Percentiles rank a stretch among this genome's conserved stretches.
phyloP scores from a whole-genome alignment of 2,797 vertebrate genomes.

The Todus mexicanus region DNA sequence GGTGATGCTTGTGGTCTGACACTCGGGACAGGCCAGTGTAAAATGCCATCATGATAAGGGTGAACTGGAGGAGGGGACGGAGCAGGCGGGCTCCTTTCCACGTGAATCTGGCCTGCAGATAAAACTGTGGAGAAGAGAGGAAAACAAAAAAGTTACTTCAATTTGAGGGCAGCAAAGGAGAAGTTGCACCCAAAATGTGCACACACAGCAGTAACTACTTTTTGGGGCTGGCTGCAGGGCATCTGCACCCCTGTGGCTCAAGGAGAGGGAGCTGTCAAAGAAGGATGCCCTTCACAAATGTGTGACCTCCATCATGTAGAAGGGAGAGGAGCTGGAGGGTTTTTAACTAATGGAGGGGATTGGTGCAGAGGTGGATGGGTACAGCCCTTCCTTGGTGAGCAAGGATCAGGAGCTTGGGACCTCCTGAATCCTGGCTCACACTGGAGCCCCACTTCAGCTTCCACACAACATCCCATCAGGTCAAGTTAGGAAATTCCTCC shows the following conservation, averaged over 20 bases:
- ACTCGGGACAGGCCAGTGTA: constrained; percentile 96
- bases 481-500: background rate
- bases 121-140: constrained; percentile 81
- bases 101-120: constrained; percentile 96
- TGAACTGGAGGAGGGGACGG: constrained; percentile 96
- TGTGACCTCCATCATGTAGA: background rate
- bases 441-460: background rate
- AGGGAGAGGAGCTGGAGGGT: background rate
- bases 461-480: fast-evolving
- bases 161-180: background rate
- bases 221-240: background rate
- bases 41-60: constrained; percentile 98
- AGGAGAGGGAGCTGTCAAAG: fast-evolving
- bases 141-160: background rate
- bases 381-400: background rate
- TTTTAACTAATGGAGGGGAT: background rate
- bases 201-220: fast-evolving
- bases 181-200: background rate
- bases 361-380: background rate
- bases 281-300: background rate
- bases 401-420: background rate
- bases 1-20: constrained; percentile 98
- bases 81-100: constrained; percentile 97
- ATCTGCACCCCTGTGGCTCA: background rate
- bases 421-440: fast-evolving